Evolutionary conservation across 2,888 invertebrate species (phyloP), one percentile per base, ranked within the genome.

Genomic region (Oscheius sp.): DNA sequence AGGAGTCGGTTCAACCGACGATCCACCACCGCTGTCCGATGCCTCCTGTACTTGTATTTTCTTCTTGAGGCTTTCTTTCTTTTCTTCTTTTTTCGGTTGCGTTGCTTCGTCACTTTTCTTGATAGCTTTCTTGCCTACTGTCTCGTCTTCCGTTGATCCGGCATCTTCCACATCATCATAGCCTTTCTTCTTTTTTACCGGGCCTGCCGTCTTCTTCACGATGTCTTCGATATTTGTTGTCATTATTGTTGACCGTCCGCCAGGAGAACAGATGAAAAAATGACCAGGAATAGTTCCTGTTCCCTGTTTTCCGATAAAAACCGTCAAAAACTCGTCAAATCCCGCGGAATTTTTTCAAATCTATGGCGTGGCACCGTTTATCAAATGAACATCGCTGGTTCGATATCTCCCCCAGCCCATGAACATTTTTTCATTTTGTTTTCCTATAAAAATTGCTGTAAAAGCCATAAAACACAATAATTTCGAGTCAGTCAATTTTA

Each of bases 161-260:
- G 9, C 35, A 9, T 35, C 35, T 9, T 35, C 35, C 9, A 29
- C 29, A 27, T 35, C 59, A 12, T 59, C 18, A 25, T 59, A 41
- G 35, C 29, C 59, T n/a, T 41, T 59, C 59, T 59, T 41, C 29
- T 41, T 35, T 0, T 59, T 29, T 9, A 27, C 27, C 16, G n/a
- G n/a, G 59, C 27, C 59, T 9, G n/a, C 25, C 27, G 56, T 41
- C 16, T 29, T 59, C 59, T 59, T n/a, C 59, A 29, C 59, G 13
- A 59, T n/a, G 27, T 12, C 59, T 23, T 3, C 27, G 16, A 1
- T 35, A 13, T 16, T 35, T 16, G 2, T 59, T 16, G 29, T 29
- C 16, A 29, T 35, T 2, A 9, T 29, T 27, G n/a, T 16, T 3
- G 59, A 3, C 16, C 35, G 35, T 35, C 35, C 35, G 3, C 35